Evolutionary conservation across 2,888 invertebrate species (phyloP).

Genomic region (Priocnemis perturbator): DNA sequence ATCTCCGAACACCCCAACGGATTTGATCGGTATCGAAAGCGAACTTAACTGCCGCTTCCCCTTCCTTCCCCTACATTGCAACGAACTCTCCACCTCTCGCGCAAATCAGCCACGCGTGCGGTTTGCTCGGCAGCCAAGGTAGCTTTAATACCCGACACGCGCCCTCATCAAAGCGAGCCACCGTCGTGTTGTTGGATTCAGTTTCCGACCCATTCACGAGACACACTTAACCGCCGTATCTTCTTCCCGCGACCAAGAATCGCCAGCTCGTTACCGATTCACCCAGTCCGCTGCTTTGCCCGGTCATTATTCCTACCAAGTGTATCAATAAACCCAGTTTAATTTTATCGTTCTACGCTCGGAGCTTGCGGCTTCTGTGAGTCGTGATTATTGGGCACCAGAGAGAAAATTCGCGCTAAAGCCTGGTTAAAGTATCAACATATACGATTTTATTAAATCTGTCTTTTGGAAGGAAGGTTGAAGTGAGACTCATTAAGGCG

Average conservation of each 20-base stretch:
- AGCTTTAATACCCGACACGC: constrained; percentile 56
- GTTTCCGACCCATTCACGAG: constrained; percentile 46
- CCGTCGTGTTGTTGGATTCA: constrained; percentile 31
- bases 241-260: constrained; percentile 45
- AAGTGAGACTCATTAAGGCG: no score
- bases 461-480: no score
- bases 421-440: no score
- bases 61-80: no score
- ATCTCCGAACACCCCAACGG: no score
- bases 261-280: constrained; percentile 8
- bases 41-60: no score
- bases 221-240: constrained; percentile 59
- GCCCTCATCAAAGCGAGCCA: constrained; percentile 55
- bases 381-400: no score
- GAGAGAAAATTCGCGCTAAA: no score
- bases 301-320: constrained; percentile 2
- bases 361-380: not conserved
- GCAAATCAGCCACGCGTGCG: constrained; percentile 37
- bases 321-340: constrained; percentile 6
- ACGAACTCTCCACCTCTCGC: no score
- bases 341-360: constrained; percentile 13
- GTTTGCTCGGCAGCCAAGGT: constrained; percentile 32
- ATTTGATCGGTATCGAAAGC: no score
- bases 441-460: no score
- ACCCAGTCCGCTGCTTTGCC: not conserved